These are phyloP conservation scores for Drosophila tanythrix DNA, from an alignment of 2,888 invertebrate genomes.

Conservation along the genomic window DNA sequence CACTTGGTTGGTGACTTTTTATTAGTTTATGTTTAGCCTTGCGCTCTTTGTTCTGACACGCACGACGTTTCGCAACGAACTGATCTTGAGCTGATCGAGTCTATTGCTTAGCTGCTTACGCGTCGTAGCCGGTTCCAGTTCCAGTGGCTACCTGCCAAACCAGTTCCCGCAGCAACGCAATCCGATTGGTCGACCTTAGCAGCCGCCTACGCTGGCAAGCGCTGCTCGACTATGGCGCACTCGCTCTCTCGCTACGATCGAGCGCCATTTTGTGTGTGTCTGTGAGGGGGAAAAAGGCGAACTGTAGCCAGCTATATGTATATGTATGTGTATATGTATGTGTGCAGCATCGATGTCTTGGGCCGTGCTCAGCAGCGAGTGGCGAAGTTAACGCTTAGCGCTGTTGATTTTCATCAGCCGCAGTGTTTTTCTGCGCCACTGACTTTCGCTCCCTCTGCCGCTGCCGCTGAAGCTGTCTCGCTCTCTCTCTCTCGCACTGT, in stretches of 20 bases:
- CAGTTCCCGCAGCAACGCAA: slow-evolving; percentile 42
- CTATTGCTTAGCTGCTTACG: slow-evolving; percentile 60
- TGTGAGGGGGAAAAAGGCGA: slow-evolving; percentile 7
- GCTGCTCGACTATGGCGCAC: slow-evolving; percentile 54
- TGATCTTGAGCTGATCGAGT: slow-evolving; percentile 62
- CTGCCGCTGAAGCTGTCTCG: slow-evolving; percentile 39
- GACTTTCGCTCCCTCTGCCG: slow-evolving; percentile 55
- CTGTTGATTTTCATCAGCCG: slow-evolving; percentile 83
- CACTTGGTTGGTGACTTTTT: slow-evolving; percentile 25
- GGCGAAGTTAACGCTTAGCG: slow-evolving; percentile 82
- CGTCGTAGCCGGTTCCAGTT: slow-evolving; percentile 64
- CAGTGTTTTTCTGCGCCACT: slow-evolving; percentile 73
- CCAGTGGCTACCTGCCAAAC: slow-evolving; percentile 61
- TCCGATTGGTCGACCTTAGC: slow-evolving; percentile 47
- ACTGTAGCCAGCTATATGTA: background rate
- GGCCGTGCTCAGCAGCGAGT: slow-evolving; percentile 50
- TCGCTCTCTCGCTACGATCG: slow-evolving; percentile 56
- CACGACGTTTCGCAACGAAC: slow-evolving; percentile 78
- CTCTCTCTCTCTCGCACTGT: slow-evolving; percentile 48
- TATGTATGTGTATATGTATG: background rate
- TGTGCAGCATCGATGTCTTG: slow-evolving; percentile 24
- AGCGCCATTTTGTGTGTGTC: slow-evolving; percentile 65
- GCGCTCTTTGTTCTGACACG: slow-evolving; percentile 63
- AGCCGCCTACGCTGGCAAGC: slow-evolving; percentile 52
- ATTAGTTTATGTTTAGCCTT: slow-evolving; percentile 16